Conservation (phyloP, 2,888 invertebrate species). For the Spialia ferax region DNA sequence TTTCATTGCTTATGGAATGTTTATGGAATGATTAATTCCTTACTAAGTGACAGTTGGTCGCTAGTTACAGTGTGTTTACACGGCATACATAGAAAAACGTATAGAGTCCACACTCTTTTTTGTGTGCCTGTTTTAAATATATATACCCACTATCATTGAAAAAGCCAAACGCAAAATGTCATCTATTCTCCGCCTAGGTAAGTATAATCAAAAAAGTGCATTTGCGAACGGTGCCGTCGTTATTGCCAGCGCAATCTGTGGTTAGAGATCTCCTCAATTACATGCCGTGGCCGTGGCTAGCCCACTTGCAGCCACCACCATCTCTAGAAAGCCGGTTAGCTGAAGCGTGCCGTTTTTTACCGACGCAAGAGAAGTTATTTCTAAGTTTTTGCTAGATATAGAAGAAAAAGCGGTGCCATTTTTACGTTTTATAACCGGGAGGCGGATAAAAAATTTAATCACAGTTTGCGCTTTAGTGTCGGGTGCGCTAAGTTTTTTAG, state of each 20-base stretch:
- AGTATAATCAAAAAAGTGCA: conserved; percentile 31
- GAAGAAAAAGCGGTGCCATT: conserved; percentile 45
- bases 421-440: conserved; percentile 24
- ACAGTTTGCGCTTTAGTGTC: conserved; percentile 2
- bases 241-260: conserved; percentile 54
- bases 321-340: conserved; percentile 64
- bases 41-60: too few species aligned
- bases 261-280: conserved; percentile 75
- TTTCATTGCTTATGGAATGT: too few species aligned
- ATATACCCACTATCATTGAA: background rate
- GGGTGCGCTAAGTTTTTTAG: background rate
- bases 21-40: too few species aligned
- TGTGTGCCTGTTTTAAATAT: too few species aligned
- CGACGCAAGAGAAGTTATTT: conserved; percentile 48
- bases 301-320: conserved; percentile 42
- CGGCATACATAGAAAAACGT: too few species aligned
- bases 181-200: background rate
- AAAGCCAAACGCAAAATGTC: background rate
- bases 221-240: conserved; percentile 26
- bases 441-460: conserved; percentile 31
- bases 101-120: too few species aligned
- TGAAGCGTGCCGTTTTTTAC: conserved; percentile 57
- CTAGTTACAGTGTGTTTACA: too few species aligned
- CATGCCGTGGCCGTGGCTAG: conserved; percentile 55
- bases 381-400: conserved; percentile 48